phyloP scores from a whole-genome alignment of 2,888 invertebrate species.

The Blastobasis adustella region DNA sequence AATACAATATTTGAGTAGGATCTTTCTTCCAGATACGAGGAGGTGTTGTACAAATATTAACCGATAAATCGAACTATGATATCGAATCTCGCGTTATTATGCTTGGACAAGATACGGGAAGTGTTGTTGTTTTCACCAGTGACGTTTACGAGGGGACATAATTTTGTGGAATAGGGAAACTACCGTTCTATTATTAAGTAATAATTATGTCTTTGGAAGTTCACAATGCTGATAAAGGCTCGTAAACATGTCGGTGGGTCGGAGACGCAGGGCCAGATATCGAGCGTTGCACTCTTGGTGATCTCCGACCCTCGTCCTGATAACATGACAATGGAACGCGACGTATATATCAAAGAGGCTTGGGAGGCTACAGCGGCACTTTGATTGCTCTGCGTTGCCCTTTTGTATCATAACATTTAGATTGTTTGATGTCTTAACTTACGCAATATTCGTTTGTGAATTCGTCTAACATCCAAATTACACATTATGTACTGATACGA shows the following conservation, averaged over 20 bases:
- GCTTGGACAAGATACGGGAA: too few species aligned
- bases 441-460: too few species aligned
- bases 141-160: slow-evolving; percentile 4
- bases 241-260: slow-evolving; percentile 54
- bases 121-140: too few species aligned
- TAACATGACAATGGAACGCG: slow-evolving; percentile 24
- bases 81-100: neutral
- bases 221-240: slow-evolving; percentile 35
- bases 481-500: too few species aligned
- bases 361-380: slow-evolving; percentile 27
- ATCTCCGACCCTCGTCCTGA: slow-evolving; percentile 46
- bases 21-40: too few species aligned
- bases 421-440: neutral
- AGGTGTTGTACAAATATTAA: neutral
- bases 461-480: too few species aligned
- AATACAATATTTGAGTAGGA: neutral
- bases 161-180: slow-evolving; percentile 4
- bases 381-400: slow-evolving; percentile 16
- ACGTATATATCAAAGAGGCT: slow-evolving; percentile 23
- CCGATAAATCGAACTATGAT: neutral
- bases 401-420: slow-evolving; percentile 1
- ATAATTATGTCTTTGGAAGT: slow-evolving; percentile 39
- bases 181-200: slow-evolving; percentile 53
- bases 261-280: slow-evolving; percentile 46
- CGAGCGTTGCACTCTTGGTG: slow-evolving; percentile 53